These are phyloP conservation scores for Chironomus riparius DNA, from an alignment of 2,888 invertebrate species.

Conservation along the genomic window DNA sequence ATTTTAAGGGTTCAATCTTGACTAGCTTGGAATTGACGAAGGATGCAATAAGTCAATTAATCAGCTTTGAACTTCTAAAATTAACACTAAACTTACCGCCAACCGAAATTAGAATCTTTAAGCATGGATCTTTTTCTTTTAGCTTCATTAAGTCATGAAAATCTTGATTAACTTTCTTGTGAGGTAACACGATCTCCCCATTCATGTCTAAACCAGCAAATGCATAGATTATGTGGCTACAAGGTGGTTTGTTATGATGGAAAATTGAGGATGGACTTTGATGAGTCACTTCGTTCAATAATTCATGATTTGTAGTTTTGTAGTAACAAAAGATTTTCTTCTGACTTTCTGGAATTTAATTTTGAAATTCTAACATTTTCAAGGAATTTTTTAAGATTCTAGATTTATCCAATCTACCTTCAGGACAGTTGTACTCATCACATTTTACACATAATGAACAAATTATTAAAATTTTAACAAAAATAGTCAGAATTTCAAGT, in stretches of 20 bases:
- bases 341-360: neutral
- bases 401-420: neutral
- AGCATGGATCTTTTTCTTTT: conserved; percentile 39
- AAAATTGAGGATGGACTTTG: neutral
- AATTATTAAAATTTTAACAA: neutral
- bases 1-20: no score
- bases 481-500: neutral
- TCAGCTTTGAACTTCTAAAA: no score
- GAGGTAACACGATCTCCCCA: neutral
- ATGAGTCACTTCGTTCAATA: no score
- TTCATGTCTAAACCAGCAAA: conserved; percentile 66
- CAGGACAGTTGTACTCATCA: neutral
- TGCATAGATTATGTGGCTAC: conserved; percentile 73
- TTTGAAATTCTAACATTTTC: neutral
- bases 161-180: neutral
- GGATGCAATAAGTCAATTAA: no score
- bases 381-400: neutral
- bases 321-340: neutral
- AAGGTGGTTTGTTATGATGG: conserved; percentile 34
- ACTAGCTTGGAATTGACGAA: no score
- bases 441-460: neutral
- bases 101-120: conserved; percentile 43
- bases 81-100: conserved; percentile 32
- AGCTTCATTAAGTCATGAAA: conserved; percentile 31
- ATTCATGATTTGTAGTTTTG: neutral